Base-by-base conservation (phyloP, 30 jellyfish, hydroid and myxozoan genomes). In the Sanderia malayensis region DNA sequence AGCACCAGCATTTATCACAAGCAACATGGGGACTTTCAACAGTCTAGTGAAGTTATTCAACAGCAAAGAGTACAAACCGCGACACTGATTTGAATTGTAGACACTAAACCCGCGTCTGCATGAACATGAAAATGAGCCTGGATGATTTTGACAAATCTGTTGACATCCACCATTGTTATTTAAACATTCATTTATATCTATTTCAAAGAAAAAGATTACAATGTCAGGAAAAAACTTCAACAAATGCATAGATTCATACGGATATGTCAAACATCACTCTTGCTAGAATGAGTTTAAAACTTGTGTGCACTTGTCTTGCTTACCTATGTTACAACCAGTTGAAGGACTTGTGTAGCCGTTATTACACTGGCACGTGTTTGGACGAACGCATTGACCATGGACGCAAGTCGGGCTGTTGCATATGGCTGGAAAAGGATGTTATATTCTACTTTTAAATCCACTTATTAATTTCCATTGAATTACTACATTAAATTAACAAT, bases 101-200 rank as follows among this genome's bases (percentile, higher is more conserved):
- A 74, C 17, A 21, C 72, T 65, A 71, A 33, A 83, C 4, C 95
- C 95, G 47, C 79, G 25, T 6, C 77, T 44, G 67, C 95, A 83
- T 4, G 71, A 65, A 44, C 95, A 83, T 20, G 70, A 45, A 66
- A 61, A 62, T 2, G 79, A 68, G 13, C 95, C 95, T 0, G 61
- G 71, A 20, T 20, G 23, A 58, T 83, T 83, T 13, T 41, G 9
- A 41, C 95, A 83, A 21, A 17, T 52, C 44, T 83, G 88, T 22
- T 83, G 73, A 27, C 95, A 83, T 23, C 95, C 95, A 37, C 88
- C 88, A 30, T 83, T 83, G 18, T 66, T 26, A 17, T 46, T 52
- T 0, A 64, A 37, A 53, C 95, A 83, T 28, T 83, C 95, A 24
- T 83, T 58, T 25, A 61, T 34, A 37, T 83, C 95, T 83, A 25